phyloP scores from a whole-genome alignment of 1,140 invertebrate species.

The Aphis gossypii region DNA sequence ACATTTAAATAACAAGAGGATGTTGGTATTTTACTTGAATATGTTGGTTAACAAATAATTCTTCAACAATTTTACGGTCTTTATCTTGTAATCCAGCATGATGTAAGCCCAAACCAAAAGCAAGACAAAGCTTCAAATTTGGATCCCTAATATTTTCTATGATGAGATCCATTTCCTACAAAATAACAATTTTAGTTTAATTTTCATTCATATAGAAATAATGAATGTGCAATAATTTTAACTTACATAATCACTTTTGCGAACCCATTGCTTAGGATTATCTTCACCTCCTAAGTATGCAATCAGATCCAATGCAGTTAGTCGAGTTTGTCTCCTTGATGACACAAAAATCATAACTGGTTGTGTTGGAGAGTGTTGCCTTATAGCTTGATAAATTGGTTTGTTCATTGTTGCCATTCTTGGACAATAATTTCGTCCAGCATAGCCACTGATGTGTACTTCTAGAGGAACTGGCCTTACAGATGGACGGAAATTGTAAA shows the following conservation, averaged over 20 bases:
- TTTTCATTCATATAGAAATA: background rate
- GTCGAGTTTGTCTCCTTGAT: slow-evolving; percentile 93
- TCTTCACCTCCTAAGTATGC: slow-evolving; percentile 90
- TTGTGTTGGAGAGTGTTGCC: slow-evolving; percentile 87
- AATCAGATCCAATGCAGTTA: slow-evolving; percentile 96
- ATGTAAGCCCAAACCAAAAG: slow-evolving; percentile 98
- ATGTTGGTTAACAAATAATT: slow-evolving; percentile 95
- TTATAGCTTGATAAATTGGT: slow-evolving; percentile 95
- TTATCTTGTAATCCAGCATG: slow-evolving; percentile 94
- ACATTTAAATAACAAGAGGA: background rate
- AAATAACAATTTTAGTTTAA: background rate
- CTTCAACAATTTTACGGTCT: slow-evolving; percentile 91
- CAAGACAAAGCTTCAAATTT: slow-evolving; percentile 91
- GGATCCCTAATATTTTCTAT: slow-evolving; percentile 82
- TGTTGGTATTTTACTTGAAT: slow-evolving; percentile 77
- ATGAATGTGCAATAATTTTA: background rate
- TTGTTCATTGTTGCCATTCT: slow-evolving; percentile 99
- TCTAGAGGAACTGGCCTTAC: slow-evolving; percentile 97
- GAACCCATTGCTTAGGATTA: slow-evolving; percentile 94
- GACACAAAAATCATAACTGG: slow-evolving; percentile 97
- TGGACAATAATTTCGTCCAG: slow-evolving; percentile 98
- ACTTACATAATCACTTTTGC: slow-evolving; percentile 77
- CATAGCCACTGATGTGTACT: slow-evolving; percentile 92
- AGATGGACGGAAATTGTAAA: slow-evolving; percentile 97
- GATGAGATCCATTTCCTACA: slow-evolving; percentile 78